phyloP scores from a whole-genome alignment of 2,113 vertebrate genomes.

The Cathartes aura region DNA sequence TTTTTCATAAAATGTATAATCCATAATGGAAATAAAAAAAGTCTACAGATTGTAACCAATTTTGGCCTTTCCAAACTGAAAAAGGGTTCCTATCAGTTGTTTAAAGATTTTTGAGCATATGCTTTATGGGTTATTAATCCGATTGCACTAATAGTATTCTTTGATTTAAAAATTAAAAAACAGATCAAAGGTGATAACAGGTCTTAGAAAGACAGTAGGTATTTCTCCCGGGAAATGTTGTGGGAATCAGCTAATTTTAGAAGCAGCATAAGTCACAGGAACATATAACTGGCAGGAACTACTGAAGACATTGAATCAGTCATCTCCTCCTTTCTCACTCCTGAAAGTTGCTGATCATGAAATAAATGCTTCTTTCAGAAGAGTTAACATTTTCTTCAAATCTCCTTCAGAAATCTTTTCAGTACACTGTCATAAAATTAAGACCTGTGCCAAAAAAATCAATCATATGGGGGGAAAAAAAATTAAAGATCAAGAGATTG shows the following conservation, averaged over 20 bases:
- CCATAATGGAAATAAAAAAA: not conserved
- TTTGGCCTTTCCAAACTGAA: not conserved
- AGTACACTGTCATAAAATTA: not conserved
- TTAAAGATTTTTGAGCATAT: not conserved
- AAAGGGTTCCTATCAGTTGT: not conserved
- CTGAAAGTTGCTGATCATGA: not conserved
- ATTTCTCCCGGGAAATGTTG: not conserved
- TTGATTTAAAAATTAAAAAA: not conserved
- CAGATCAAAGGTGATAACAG: not conserved
- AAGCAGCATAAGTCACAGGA: not conserved
- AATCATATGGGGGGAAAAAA: not conserved
- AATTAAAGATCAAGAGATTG: not conserved
- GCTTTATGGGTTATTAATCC: not conserved
- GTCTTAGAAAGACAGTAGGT: not conserved
- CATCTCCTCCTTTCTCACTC: not conserved
- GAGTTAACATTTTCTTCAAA: not conserved
- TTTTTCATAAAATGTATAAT: not conserved
- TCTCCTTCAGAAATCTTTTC: not conserved
- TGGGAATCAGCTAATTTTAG: not conserved
- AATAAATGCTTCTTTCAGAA: not conserved
- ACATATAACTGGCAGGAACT: not conserved
- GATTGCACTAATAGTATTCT: not conserved
- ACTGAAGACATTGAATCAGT: not conserved
- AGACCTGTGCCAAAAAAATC: not conserved
- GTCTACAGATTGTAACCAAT: not conserved